These are phyloP conservation scores for Ochropleura leucogaster DNA, from an alignment of 2,888 invertebrate genomes.

Conservation along the genomic window DNA sequence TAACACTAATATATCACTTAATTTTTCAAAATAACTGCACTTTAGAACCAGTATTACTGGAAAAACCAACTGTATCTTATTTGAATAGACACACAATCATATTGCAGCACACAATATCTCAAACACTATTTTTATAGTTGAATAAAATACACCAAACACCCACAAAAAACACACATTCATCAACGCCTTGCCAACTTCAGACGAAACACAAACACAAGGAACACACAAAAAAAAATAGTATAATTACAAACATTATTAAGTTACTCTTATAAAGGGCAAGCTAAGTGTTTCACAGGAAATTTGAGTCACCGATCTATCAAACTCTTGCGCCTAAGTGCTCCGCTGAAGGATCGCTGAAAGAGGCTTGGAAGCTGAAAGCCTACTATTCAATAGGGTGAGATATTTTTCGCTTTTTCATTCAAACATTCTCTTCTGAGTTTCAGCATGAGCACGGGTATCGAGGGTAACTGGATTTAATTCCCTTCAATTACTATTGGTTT, in stretches of 20 bases:
- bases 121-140: background rate
- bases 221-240: background rate
- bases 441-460: background rate
- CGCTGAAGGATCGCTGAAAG: slow-evolving; percentile 23
- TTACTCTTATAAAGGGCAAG: slow-evolving; percentile 11
- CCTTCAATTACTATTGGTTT: background rate
- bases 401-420: slow-evolving; percentile 7
- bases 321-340: slow-evolving; percentile 48
- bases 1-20: background rate
- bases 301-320: slow-evolving; percentile 56
- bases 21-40: background rate
- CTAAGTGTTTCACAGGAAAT: slow-evolving; percentile 48
- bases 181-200: background rate
- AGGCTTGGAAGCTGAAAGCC: slow-evolving; percentile 38
- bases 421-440: slow-evolving; percentile 13
- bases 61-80: background rate
- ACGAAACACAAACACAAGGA: background rate
- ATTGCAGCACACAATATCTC: background rate
- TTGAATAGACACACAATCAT: background rate
- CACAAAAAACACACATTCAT: background rate
- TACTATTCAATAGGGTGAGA: slow-evolving; percentile 33
- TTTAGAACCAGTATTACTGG: background rate
- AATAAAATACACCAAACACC: background rate
- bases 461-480: background rate
- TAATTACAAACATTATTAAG: slow-evolving; percentile 55